phyloP scores from a whole-genome alignment of 2,797 vertebrate species.

The Gymnopithys bicolor region DNA sequence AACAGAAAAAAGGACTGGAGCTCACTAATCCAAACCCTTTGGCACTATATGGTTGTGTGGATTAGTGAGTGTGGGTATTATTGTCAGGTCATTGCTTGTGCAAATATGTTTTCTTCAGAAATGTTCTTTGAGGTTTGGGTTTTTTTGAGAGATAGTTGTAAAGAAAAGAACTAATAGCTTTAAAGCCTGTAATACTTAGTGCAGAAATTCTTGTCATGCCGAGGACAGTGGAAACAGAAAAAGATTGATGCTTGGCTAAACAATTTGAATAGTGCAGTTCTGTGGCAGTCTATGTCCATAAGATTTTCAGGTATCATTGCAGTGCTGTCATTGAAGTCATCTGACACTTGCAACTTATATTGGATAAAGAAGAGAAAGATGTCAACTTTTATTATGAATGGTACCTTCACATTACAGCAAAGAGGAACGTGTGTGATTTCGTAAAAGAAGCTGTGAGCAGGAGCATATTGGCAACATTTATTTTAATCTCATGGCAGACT shows the following conservation, averaged over 20 bases:
- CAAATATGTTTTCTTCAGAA: background rate
- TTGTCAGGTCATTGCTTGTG: background rate
- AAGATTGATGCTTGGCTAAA: background rate
- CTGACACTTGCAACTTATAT: background rate
- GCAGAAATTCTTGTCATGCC: background rate
- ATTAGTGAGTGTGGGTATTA: background rate
- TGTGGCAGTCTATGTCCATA: rapidly evolving
- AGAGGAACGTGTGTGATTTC: background rate
- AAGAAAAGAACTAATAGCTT: background rate
- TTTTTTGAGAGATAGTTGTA: background rate
- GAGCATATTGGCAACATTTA: background rate
- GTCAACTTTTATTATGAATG: background rate
- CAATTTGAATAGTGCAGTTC: background rate
- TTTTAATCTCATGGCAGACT: background rate
- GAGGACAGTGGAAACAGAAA: background rate
- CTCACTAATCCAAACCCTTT: background rate
- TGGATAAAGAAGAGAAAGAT: background rate
- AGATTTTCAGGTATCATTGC: background rate
- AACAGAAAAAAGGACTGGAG: background rate
- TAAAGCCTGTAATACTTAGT: background rate
- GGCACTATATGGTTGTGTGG: background rate
- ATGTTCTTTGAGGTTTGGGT: background rate
- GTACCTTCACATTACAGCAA: background rate
- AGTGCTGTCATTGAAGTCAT: background rate
- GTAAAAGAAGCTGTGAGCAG: background rate